Evolutionary conservation across 2,888 invertebrate genomes (phyloP), one percentile per base, ranked within the genome.

Genomic region (Neoaliturus tenellus): DNA sequence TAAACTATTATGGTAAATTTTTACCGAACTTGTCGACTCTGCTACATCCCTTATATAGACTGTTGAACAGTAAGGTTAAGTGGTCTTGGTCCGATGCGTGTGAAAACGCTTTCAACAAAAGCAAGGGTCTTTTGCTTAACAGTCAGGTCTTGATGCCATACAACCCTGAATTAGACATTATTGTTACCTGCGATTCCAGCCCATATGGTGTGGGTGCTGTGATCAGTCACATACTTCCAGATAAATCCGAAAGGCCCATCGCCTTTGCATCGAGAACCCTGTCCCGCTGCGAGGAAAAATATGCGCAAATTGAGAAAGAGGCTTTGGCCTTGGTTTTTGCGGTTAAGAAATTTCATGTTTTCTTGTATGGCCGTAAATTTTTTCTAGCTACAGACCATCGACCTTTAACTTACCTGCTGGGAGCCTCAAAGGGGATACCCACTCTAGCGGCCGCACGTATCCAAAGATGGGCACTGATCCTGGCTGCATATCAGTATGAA

Each of bases 341-440:
- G 0, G 89, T 90, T 12, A 89, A 90, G 82, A 87, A 89, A 83
- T 91, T 91, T 86, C 88, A 90, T 82, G 87, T 88, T 41, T 91
- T 90, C 85, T 71, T 91, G 3, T 89, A 87, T 85, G 91, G 91
- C 10, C 83, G 89, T 10, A 86, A 88, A 4, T 92, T 92, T 86
- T 89, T 88, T 14, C 85, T 89, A 48, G 85, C 88, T 0, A 89
- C 87, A 4, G 89, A 89, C 82, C 89, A 89, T 71, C 88, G 88
- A 84, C 90, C 91, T 0, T 85, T 92, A 28, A 88, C 89, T 80
- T 87, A 86, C 10, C 88, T 89, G 48, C 89, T 89, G 80, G 85
- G 85, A 31, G 86, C 86, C 23, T 33, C 2, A 23, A 75, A 78
- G 44, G 41, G 28, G 23, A 25, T 83, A 14, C 83, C 83, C 0